Percentiles rank a stretch among this genome's conserved stretches.
These are phyloP conservation scores for Aleiodes sp. DNA, from an alignment of 1,140 invertebrate genomes.

Conservation along the genomic window DNA sequence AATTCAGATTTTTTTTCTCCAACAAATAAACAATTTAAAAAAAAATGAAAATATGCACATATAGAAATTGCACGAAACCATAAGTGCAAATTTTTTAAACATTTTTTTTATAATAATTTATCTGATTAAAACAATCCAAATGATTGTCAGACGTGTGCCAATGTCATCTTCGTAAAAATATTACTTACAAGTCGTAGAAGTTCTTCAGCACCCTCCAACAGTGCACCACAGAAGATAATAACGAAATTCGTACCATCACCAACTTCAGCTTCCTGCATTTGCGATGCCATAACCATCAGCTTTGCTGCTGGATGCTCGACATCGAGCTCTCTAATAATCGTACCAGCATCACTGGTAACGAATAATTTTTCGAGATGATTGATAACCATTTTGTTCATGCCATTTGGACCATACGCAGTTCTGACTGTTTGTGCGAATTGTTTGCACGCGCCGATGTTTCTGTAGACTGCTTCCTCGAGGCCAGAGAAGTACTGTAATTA, in stretches of 20 bases:
- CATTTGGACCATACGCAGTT: conserved; percentile 97
- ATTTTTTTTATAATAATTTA: too few relatives aligned
- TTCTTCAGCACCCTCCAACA: conserved; percentile 93
- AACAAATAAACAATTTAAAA: not conserved
- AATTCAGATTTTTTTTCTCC: not conserved
- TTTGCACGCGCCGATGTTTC: conserved; percentile 96
- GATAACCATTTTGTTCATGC: conserved; percentile 99
- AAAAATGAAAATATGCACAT: too few relatives aligned
- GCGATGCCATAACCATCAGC: conserved; percentile 92
- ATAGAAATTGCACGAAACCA: too few relatives aligned
- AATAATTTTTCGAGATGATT: conserved; percentile 99
- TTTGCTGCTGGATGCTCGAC: conserved; percentile 99
- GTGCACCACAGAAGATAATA: conserved; percentile 90
- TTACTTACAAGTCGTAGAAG: conserved; percentile 80
- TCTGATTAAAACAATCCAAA: too few relatives aligned
- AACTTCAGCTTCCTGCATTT: conserved; percentile 99
- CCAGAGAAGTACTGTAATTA: conserved; percentile 89
- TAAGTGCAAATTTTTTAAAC: too few relatives aligned
- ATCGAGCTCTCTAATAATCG: conserved; percentile 95
- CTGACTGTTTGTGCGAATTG: conserved; percentile 92
- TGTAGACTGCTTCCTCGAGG: conserved; percentile 95
- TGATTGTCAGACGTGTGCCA: too few relatives aligned
- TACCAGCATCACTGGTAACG: conserved; percentile 98
- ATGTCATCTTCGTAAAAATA: not conserved
- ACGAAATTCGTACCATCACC: conserved; percentile 99